Base-by-base conservation (phyloP, 30 jellyfish, hydroid and myxozoan species). In the Aurelia aurita complex sp. Pacific region DNA sequence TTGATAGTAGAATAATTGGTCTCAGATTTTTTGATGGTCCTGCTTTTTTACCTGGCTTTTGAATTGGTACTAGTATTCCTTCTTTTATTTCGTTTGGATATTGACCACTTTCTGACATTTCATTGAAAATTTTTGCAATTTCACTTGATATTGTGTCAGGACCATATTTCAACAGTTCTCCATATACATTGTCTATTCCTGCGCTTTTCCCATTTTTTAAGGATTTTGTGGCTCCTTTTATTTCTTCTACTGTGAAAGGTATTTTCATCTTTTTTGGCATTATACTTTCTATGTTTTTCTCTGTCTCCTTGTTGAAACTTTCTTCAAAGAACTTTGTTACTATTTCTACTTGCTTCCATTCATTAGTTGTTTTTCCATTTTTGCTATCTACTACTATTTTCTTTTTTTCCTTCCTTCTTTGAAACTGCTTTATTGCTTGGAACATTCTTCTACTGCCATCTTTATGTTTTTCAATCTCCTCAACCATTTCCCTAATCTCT, bases 71-170 rank as follows among this genome's bases (percentile, higher is more conserved):
- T 50, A 59, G 62, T n/a, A 60, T 42, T 33, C 90, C 86, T 42
- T 86, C 64, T n/a, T 66, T 86, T 19, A 86, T 66, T 70, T 86
- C 86, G 12, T 64, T 68, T 69, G 90, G 91, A 23, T 29, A 46
- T 0, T 64, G 4, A 7, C 91, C 90, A 54, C 78, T 65, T 68
- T 86, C 72, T 33, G 96, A 52, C 55, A 62, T 86, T 42, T 65
- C 72, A 51, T 86, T 76, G 86, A 29, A 74, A 13, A 77, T 64
- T 34, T 76, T 60, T 8, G 90, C 80, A n/a, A 23, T 23, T 23
- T 23, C 29, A 23, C 29, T 23, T 23, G 29, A 23, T 23, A 23
- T 23, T 23, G 29, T 23, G 29, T 23, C 29, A 23, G 29, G 29
- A 23, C 29, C 29, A 23, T 23, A 23, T 23, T 23, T 23, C 29